Evolutionary conservation across 2,888 invertebrate genomes (phyloP).

Genomic region (Brachyopa scutellaris): DNA sequence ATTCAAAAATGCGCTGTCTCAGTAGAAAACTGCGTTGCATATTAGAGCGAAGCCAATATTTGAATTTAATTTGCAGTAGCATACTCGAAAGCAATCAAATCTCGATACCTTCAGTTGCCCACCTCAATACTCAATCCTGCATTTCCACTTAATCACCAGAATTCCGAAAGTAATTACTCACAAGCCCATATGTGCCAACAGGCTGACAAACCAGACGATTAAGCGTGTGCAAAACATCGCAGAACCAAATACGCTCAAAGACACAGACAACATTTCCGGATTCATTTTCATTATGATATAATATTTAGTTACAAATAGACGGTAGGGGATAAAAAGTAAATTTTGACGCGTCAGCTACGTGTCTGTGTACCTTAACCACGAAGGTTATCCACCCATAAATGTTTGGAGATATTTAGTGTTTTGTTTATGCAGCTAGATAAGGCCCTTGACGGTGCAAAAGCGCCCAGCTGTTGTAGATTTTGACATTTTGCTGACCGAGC

Average conservation of each 20-base stretch:
- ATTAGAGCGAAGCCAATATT: background rate
- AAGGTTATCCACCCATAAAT: slow-evolving; percentile 14
- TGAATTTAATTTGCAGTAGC: slow-evolving; percentile 1
- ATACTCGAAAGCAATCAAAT: background rate
- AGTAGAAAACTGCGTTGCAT: slow-evolving; percentile 27
- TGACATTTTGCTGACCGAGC: slow-evolving; percentile 45
- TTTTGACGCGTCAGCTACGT: background rate
- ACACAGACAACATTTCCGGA: slow-evolving; percentile 26
- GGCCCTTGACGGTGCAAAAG: slow-evolving; percentile 1
- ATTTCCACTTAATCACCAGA: background rate
- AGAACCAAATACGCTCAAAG: background rate
- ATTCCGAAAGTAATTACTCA: background rate
- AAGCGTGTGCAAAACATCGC: background rate
- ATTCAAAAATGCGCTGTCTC: too few species aligned
- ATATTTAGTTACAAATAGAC: background rate
- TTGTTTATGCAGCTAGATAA: slow-evolving; percentile 19
- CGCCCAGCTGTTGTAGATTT: background rate
- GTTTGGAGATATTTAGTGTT: background rate
- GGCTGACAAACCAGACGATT: too few species aligned
- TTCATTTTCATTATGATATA: background rate
- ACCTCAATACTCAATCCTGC: too few species aligned
- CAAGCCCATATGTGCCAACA: background rate
- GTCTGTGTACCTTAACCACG: background rate
- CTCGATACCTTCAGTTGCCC: background rate
- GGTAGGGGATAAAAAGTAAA: background rate